phyloP scores from a whole-genome alignment of 2,797 vertebrate genomes.

The Enoplosus armatus region DNA sequence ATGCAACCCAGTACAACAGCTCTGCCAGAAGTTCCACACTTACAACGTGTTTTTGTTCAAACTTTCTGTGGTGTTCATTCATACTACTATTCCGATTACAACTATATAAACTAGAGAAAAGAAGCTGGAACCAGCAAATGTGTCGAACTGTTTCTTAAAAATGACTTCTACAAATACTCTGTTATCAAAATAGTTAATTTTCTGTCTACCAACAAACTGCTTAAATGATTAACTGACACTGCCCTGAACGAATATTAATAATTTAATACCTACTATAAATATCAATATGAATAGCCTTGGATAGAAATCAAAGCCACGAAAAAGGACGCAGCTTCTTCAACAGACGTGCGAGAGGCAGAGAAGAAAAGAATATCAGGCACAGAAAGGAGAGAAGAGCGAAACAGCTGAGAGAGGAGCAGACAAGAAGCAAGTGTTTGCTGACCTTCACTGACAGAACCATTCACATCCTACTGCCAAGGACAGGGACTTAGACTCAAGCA shows the following conservation, averaged over 20 bases:
- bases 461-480: slow-evolving; percentile 54
- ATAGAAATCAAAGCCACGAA: not conserved
- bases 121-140: not conserved
- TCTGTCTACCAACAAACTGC: not conserved
- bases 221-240: not conserved
- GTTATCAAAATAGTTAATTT: not conserved
- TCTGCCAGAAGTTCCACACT: no score
- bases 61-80: not conserved
- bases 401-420: not conserved
- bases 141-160: slow-evolving; percentile 3
- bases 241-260: not conserved
- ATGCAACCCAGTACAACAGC: not conserved
- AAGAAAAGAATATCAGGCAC: not conserved
- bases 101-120: not conserved
- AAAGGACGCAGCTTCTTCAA: not conserved
- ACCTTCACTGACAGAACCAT: slow-evolving; percentile 61
- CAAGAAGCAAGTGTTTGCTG: slow-evolving; percentile 30
- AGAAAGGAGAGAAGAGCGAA: not conserved
- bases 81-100: not conserved
- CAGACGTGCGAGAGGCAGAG: not conserved
- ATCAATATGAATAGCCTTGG: not conserved
- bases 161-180: not conserved
- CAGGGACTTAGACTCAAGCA: slow-evolving; percentile 25
- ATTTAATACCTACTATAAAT: not conserved
- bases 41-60: not conserved